Conservation (phyloP, 2,888 invertebrate species). For the Tuberolachnus salignus region DNA sequence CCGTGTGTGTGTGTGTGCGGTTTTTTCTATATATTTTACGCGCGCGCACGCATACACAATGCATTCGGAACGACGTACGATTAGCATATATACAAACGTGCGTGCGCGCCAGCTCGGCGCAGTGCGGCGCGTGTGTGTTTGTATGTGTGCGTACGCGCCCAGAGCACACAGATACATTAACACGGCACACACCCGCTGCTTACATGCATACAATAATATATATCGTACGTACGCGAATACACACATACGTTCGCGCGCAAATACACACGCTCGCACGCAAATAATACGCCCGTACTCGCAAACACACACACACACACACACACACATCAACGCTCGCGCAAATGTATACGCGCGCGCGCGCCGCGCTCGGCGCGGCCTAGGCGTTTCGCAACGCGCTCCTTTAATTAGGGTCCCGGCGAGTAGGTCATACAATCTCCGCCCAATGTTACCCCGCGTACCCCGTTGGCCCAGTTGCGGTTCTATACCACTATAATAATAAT, state of each 20-base stretch:
- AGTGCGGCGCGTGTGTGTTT: not conserved
- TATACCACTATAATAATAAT: too few relatives aligned
- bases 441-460: conserved; percentile 29
- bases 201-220: too few relatives aligned
- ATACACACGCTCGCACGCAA: not conserved
- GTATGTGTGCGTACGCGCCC: conserved; percentile 11
- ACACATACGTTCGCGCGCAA: not conserved
- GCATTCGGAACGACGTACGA: conserved; percentile 49
- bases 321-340: not conserved
- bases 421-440: conserved; percentile 56
- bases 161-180: not conserved
- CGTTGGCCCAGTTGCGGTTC: conserved; percentile 35
- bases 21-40: conserved; percentile 9
- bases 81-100: conserved; percentile 29
- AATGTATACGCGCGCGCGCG: not conserved
- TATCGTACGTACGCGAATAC: not conserved
- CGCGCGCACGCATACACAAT: conserved; percentile 29
- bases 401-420: conserved; percentile 56
- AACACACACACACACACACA: not conserved
- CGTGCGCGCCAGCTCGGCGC: not conserved
- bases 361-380: conserved; percentile 33
- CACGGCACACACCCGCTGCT: too few relatives aligned
- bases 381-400: conserved; percentile 54
- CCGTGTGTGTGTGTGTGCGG: conserved; percentile 11
- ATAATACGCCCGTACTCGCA: not conserved